Evolutionary conservation across 2,888 invertebrate genomes (phyloP).

Genomic region (Ochropacha duplaris): DNA sequence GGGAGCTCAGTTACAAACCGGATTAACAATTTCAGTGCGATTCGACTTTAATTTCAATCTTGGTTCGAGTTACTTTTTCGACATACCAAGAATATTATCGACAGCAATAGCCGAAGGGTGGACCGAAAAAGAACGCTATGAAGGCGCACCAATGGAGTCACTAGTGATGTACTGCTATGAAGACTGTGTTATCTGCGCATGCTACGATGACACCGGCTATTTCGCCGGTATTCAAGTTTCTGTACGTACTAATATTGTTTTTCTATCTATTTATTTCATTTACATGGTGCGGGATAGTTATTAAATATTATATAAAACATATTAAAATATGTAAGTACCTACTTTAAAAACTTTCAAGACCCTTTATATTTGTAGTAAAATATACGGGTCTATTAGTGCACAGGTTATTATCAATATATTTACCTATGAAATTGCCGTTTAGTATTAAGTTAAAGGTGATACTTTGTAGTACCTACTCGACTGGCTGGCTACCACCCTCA

Average conservation of each 20-base stretch:
- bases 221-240: neutral
- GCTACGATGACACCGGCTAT: neutral
- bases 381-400: too few species aligned
- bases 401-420: too few species aligned
- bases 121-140: neutral
- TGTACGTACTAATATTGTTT: neutral
- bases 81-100: neutral
- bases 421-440: too few species aligned
- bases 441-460: too few species aligned
- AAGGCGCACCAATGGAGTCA: neutral
- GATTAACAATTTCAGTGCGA: slow-evolving; percentile 10
- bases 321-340: too few species aligned
- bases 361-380: too few species aligned
- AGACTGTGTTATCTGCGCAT: neutral
- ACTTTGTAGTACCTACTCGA: too few species aligned
- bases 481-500: too few species aligned
- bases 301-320: too few species aligned
- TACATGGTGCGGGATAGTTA: neutral
- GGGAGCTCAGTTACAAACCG: too few species aligned
- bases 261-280: neutral
- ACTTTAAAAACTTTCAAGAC: too few species aligned
- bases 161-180: neutral
- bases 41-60: neutral
- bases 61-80: neutral
- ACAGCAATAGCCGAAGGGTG: neutral